A percentile compares a stretch with the other conserved stretches of the same genome.
phyloP scores from a whole-genome alignment of 2,113 vertebrate genomes.

The Colistium nudipinnis region DNA sequence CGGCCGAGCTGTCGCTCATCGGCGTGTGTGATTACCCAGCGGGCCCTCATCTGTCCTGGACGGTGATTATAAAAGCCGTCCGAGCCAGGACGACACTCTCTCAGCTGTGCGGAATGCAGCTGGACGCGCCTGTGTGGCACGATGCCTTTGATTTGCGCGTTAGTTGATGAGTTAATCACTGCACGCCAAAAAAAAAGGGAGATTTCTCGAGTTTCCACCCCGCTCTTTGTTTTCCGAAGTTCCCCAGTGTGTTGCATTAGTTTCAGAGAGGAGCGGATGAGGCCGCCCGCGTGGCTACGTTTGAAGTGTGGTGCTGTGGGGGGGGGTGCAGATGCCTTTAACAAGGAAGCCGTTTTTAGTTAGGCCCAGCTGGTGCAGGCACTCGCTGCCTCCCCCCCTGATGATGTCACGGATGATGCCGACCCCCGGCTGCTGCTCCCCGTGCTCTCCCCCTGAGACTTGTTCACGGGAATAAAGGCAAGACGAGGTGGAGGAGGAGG shows the following conservation, averaged over 20 bases:
- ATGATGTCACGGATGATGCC: slow-evolving; percentile 61
- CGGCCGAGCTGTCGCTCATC: slow-evolving; percentile 44
- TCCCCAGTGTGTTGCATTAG: neutral
- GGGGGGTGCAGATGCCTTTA: slow-evolving; percentile 55
- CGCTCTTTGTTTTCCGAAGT: neutral
- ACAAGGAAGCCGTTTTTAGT: slow-evolving; percentile 53
- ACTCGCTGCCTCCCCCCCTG: slow-evolving; percentile 45
- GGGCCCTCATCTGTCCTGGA: slow-evolving; percentile 47
- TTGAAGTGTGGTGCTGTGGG: slow-evolving; percentile 2
- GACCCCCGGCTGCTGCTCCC: slow-evolving; percentile 64
- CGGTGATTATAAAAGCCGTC: slow-evolving; percentile 19
- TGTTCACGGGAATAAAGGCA: slow-evolving; percentile 70
- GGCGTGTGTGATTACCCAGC: slow-evolving; percentile 35
- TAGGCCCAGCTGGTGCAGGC: slow-evolving; percentile 64
- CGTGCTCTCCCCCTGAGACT: slow-evolving; percentile 63
- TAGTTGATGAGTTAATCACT: too few relatives aligned
- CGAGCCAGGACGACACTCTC: slow-evolving; percentile 6
- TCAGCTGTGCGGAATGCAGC: slow-evolving; percentile 27
- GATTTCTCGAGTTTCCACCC: neutral
- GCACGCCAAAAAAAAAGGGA: neutral
- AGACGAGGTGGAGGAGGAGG: slow-evolving; percentile 54
- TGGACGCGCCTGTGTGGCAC: slow-evolving; percentile 45
- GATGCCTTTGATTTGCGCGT: too few relatives aligned
- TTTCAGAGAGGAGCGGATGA: slow-evolving; percentile 5
- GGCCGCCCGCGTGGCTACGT: slow-evolving; percentile 15